Conservation (phyloP, 2,888 invertebrate genomes). For the Hirtodrosophila trivittata region DNA sequence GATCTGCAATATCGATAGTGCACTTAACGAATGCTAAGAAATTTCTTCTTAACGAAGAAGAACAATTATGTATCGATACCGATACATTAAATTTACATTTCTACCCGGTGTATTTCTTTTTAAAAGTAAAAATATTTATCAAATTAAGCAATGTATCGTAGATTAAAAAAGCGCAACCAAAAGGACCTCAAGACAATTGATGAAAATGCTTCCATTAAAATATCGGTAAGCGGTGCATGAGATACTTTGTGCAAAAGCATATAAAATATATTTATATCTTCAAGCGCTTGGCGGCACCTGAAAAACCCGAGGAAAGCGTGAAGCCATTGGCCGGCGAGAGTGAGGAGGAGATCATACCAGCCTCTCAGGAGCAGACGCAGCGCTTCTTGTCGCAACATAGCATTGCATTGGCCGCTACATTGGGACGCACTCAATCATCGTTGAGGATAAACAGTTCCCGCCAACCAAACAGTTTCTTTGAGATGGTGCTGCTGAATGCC, state of each 20-base stretch:
- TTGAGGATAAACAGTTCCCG: conserved; percentile 61
- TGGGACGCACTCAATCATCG: conserved; percentile 78
- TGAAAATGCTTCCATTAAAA: conserved; percentile 79
- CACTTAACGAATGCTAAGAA: too few species aligned
- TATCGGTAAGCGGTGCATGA: conserved; percentile 62
- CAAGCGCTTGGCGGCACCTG: conserved; percentile 36
- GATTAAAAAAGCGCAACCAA: conserved; percentile 52
- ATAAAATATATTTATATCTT: background rate
- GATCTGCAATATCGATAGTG: too few species aligned
- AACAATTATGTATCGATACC: conserved; percentile 3
- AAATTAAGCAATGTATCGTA: conserved; percentile 47
- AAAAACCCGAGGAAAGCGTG: conserved; percentile 33
- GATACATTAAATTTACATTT: conserved; percentile 1
- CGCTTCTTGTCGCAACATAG: conserved; percentile 83
- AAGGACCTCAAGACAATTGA: conserved; percentile 74
- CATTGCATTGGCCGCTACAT: conserved; percentile 68
- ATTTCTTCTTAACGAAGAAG: background rate
- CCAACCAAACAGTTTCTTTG: conserved; percentile 82
- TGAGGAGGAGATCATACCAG: conserved; percentile 82
- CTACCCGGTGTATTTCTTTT: conserved; percentile 17
- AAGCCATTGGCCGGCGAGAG: conserved; percentile 65
- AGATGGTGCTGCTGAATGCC: conserved; percentile 79
- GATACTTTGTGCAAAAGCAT: background rate
- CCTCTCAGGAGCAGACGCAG: conserved; percentile 83
- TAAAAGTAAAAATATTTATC: conserved; percentile 21